A percentile compares a stretch with the other conserved stretches of the same genome.
Evolutionary conservation across 1,140 invertebrate genomes (phyloP).

Genomic region (Camponotus floridanus): DNA sequence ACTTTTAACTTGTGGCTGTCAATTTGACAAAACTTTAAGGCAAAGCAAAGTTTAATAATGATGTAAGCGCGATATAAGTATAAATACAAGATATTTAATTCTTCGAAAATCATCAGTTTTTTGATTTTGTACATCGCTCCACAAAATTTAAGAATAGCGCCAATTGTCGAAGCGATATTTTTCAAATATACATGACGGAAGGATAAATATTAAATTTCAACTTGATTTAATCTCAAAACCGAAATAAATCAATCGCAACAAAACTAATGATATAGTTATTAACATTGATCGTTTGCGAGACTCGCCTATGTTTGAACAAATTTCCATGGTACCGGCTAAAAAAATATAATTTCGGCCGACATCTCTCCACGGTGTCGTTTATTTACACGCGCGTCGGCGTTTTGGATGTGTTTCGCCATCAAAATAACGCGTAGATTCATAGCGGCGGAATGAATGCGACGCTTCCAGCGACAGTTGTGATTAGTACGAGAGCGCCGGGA

Average conservation of each 20-base stretch:
- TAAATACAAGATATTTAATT: not conserved
- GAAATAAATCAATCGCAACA: slow-evolving; percentile 15
- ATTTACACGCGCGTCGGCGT: slow-evolving; percentile 28
- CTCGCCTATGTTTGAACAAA: slow-evolving; percentile 45
- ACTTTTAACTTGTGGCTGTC: not conserved
- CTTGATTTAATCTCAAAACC: slow-evolving; percentile 11
- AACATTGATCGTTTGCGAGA: slow-evolving; percentile 12
- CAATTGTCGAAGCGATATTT: not conserved
- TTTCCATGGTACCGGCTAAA: slow-evolving; percentile 27
- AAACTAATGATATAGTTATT: not conserved
- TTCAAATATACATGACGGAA: no score
- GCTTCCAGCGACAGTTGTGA: slow-evolving; percentile 51
- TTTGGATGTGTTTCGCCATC: slow-evolving; percentile 40
- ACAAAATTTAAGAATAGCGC: not conserved
- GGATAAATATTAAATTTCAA: not conserved
- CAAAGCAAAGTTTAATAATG: not conserved
- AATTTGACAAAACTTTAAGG: not conserved
- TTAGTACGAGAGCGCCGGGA: slow-evolving; percentile 35
- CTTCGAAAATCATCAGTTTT: not conserved
- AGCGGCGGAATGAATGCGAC: slow-evolving; percentile 43
- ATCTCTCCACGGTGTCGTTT: slow-evolving; percentile 54
- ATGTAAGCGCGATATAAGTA: not conserved
- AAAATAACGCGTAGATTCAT: slow-evolving; percentile 56
- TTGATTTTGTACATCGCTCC: not conserved
- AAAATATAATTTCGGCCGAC: slow-evolving; percentile 45